Evolutionary conservation across 2,888 invertebrate genomes (phyloP), one percentile per base, ranked within the genome.

Genomic region (Sinopyrophorus schimmeli): DNA sequence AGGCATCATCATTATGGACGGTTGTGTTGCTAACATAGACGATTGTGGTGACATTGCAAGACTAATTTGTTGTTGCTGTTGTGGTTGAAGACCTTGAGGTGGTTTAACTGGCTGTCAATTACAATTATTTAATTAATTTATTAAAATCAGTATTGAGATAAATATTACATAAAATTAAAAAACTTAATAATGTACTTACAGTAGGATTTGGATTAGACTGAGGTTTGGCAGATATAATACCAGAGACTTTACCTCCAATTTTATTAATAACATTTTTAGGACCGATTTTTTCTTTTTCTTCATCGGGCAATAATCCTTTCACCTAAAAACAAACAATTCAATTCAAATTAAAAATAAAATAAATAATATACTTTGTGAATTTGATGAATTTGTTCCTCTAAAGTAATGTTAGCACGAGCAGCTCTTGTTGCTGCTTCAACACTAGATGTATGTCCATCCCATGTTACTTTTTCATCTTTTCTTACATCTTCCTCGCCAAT

Each of bases 401-500:
- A 80, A 1, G 95, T 94, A 65, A 97, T 94, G 70, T 95, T 94
- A 0, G 95, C 95, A 23, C 95, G 77, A 0, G 96, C 96, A 4
- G 95, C 94, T 37, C 95, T 77, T 0, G 95, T 92, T 3, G 95
- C 94, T 1, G 95, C 93, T 74, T 97, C 97, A 61, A 97, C 94
- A 63, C 94, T 94, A 10, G 92, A 92, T 0, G 95, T 94, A 74
- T 98, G 96, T 0, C 98, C 98, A 75, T 98, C 98, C 98, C 98
- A 98, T 37, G 96, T 96, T 9, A 94, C 92, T 63, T 90, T 83
- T 69, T 93, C 93, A 65, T 92, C 92, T 60, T 92, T 87, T 58
- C 83, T 81, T 20, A 82, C 81, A 73, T 91, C 91, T 56, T 83
- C 83, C 69, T 93, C 93, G 1, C 93, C 93, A 53, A 96, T 89